A percentile compares a stretch with the other conserved stretches of the same genome.
Conservation (phyloP, 2,888 invertebrate species). For the Sinopyrophorus schimmeli region DNA sequence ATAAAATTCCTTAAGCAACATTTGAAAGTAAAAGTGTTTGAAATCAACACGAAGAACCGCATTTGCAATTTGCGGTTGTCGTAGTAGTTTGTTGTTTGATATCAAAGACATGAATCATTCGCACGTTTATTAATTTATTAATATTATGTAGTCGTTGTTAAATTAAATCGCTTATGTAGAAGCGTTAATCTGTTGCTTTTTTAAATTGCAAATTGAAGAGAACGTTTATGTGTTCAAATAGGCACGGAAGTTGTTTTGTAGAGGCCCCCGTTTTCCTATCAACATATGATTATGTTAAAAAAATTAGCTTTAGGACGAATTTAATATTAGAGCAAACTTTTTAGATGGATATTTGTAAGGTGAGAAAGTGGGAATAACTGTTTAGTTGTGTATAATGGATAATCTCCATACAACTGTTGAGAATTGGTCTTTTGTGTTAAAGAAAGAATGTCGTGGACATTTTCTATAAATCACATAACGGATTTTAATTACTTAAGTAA, state of each 20-base stretch:
- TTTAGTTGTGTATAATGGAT: not conserved
- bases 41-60: too few relatives aligned
- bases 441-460: slow-evolving; percentile 6
- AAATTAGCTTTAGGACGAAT: not conserved
- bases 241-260: not conserved
- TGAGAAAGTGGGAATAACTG: not conserved
- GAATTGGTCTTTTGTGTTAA: not conserved
- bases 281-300: not conserved
- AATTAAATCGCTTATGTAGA: too few relatives aligned
- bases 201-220: not conserved
- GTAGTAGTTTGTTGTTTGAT: too few relatives aligned
- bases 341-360: not conserved
- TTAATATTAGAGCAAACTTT: not conserved
- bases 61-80: too few relatives aligned
- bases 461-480: not conserved
- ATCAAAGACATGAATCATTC: too few relatives aligned
- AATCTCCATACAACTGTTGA: not conserved
- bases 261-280: not conserved
- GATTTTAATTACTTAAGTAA: slow-evolving; percentile 1
- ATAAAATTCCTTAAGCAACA: too few relatives aligned
- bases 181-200: not conserved
- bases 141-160: too few relatives aligned
- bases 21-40: too few relatives aligned
- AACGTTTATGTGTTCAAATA: not conserved
- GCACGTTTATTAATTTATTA: too few relatives aligned